Evolutionary conservation across 2,888 invertebrate genomes (phyloP), one percentile per base, ranked within the genome.

Genomic region (Notodonta ziczac): DNA sequence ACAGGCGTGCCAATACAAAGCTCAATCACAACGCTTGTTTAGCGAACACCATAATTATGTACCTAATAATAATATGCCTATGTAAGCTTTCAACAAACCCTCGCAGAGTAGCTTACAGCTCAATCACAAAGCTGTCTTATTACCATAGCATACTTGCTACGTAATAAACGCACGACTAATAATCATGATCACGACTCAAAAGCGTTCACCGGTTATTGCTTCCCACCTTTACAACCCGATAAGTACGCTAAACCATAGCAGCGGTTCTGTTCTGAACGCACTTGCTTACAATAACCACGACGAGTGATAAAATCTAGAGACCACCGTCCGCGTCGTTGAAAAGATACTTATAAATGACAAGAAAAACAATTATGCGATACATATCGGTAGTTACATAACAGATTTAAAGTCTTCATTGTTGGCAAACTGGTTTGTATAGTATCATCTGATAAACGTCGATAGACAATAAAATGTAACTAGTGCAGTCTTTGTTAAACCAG

Each of bases 301-400:
- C 55, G 13, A 46, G 0, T 40, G 57, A 62, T 61, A 56, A 53
- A 57, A 59, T 57, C 39, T 51, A 10, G 50, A 57, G 66, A 62
- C 67, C 70, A 65, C 65, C 59, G 56, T n/a, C n/a, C n/a, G n/a
- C n/a, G n/a, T 62, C 61, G 57, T 42, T 44, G 60, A 64, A 62
- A 51, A 56, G 12, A 60, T 39, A 46, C 57, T 56, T 58, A 52
- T 46, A 56, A 51, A 51, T 58, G 54, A 60, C 57, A 65, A 61
- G 58, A 62, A 12, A 69, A 58, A 58, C 39, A 51, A 57, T 58
- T 66, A 59, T 35, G 32, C 63, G 61, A 70, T 67, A 57, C 40
- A 60, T 10, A 69, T 63, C 50, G 1, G 13, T 56, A 52, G 4
- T 44, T 13, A 57, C 10, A 32, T 59, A 63, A 55, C 58, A 2